Base-by-base conservation (phyloP, 1,140 invertebrate species). In the Drosophila carrolli region DNA sequence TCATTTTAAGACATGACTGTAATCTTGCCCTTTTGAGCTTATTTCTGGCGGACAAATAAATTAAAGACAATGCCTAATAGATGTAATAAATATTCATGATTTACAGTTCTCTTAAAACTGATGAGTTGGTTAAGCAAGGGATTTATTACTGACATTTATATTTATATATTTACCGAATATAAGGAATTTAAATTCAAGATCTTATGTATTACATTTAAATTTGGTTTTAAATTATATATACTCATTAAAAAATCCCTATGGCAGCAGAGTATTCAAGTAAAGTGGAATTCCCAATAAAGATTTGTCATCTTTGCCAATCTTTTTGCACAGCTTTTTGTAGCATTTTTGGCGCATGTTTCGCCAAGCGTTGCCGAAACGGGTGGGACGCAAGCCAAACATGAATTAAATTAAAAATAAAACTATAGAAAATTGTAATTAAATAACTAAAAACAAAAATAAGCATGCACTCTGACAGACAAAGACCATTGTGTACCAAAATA, bases 391-490 rank as follows among this genome's bases (percentile, higher is more conserved):
- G 38, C 65, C 57, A 75, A 78, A 57, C 65, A 78, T 78, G 78
- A 82, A 82, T 82, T 86, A 79, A 86, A 75, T 78, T 88, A 82
- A 78, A 88, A 86, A 88, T 86, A 88, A 88, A 82, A 65, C 75
- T 83, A 58, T 57, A 79, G 66, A 78, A 73, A 66, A 74, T 57
- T 86, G 79, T 77, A 88, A 83, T 88, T 79, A 88, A 86, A 86
- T 83, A 83, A 86, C 83, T 83, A 73, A 76, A 59, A 66, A 74
- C 48, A 82, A 68, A 88, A 83, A 78, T 81, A 81, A 66, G 62
- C 66, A 75, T 51, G 57, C 66, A 44, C 38, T 57, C 60, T 48
- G 61, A 74, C 51, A 55, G 56, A 66, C 81, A 79, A 70, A 55
- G 56, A 58, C 75, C 51, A 81, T 85, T 85, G 78, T 85, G 75